Evolutionary conservation across 2,888 invertebrate genomes (phyloP).

Genomic region (Ormyrus nitidulus): DNA sequence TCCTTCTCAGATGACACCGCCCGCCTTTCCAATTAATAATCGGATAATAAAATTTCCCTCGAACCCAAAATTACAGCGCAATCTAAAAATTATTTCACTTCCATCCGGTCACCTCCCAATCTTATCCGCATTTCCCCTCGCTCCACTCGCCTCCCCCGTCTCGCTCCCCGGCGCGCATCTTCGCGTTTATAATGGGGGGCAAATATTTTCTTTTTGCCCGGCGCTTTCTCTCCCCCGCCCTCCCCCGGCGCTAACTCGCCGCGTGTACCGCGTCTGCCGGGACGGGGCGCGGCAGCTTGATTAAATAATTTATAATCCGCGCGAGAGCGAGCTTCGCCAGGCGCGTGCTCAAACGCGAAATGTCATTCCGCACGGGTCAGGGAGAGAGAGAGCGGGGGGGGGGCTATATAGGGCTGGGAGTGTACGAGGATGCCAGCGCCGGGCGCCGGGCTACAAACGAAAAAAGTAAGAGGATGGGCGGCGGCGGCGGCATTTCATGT

Average conservation of each 20-base stretch:
- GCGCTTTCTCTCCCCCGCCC: conserved; percentile 42
- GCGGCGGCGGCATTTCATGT: conserved; percentile 48
- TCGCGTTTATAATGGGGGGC: conserved; percentile 67
- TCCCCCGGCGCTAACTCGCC: conserved; percentile 16
- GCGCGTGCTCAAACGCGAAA: conserved; percentile 61
- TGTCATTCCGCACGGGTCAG: conserved; percentile 64
- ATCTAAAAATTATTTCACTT: no score
- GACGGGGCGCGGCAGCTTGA: conserved; percentile 64
- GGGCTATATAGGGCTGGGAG: conserved; percentile 6
- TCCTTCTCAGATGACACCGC: neutral
- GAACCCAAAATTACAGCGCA: no score
- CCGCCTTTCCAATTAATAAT: neutral
- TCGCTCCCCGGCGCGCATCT: conserved; percentile 50
- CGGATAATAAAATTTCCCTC: no score
- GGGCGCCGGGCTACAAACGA: conserved; percentile 19
- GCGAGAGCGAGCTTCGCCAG: conserved; percentile 53
- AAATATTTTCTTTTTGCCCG: conserved; percentile 73
- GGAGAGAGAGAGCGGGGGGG: conserved; percentile 17
- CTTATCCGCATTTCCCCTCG: conserved; percentile 20
- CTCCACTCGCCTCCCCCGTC: conserved; percentile 27
- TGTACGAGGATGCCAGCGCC: neutral
- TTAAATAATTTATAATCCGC: conserved; percentile 74
- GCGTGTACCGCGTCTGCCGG: conserved; percentile 14
- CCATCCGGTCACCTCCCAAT: neutral
- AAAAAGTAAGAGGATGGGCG: conserved; percentile 4